Conservation (phyloP, 1,140 invertebrate genomes). For the Drosophila dunni region DNA sequence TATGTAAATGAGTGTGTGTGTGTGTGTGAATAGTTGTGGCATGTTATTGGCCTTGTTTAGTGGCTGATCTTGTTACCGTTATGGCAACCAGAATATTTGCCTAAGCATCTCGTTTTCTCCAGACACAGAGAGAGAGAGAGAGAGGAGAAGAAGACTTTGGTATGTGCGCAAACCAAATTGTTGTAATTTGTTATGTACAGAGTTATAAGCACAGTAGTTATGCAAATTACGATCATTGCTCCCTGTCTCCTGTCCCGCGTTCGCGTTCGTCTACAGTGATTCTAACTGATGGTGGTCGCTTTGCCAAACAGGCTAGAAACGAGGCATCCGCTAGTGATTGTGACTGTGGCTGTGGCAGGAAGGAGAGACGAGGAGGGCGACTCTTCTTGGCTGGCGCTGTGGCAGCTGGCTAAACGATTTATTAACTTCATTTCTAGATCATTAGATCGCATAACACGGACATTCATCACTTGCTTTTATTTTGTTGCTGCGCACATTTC, state of each 20-base stretch:
- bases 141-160: constrained; percentile 5
- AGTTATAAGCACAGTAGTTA: constrained; percentile 76
- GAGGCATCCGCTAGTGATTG: constrained; percentile 37
- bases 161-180: constrained; percentile 67
- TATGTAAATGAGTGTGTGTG: constrained; percentile 6
- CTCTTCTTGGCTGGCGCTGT: constrained; percentile 34
- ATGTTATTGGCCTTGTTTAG: constrained; percentile 72
- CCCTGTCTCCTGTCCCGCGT: not conserved
- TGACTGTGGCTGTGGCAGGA: constrained; percentile 4
- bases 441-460: constrained; percentile 84
- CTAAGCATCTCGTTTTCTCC: constrained; percentile 65
- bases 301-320: constrained; percentile 49
- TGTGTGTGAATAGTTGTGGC: constrained; percentile 12
- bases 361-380: not conserved
- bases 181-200: constrained; percentile 80
- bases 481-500: constrained; percentile 31
- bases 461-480: constrained; percentile 78
- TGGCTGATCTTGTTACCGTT: constrained; percentile 57
- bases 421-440: constrained; percentile 84
- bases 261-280: not conserved
- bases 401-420: constrained; percentile 81
- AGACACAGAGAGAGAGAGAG: not conserved
- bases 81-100: constrained; percentile 58
- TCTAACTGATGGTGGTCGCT: constrained; percentile 53
- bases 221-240: constrained; percentile 67